Evolutionary conservation across 1,140 invertebrate species (phyloP).

Genomic region (Hypothenemus hampei): DNA sequence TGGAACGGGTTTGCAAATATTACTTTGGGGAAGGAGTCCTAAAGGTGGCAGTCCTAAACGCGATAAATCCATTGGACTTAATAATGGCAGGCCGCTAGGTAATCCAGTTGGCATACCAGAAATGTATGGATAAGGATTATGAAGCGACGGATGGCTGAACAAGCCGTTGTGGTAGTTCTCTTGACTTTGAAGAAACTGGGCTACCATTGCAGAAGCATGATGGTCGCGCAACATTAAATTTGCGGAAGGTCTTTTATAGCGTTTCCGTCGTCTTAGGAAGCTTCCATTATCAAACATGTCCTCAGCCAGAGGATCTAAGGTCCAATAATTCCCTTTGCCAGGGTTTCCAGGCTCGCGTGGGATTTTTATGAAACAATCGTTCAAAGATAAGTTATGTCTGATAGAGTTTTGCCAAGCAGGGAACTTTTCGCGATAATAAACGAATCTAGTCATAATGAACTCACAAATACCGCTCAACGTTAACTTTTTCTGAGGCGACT

Average conservation of each 20-base stretch:
- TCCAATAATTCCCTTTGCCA: slow-evolving; percentile 99
- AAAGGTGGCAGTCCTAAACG: slow-evolving; percentile 39
- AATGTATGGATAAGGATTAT: slow-evolving; percentile 43
- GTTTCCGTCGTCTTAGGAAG: slow-evolving; percentile 88
- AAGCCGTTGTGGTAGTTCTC: slow-evolving; percentile 45
- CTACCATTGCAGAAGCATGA: slow-evolving; percentile 42
- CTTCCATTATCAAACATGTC: slow-evolving; percentile 99
- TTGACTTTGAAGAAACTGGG: slow-evolving; percentile 38
- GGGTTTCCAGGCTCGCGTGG: slow-evolving; percentile 97
- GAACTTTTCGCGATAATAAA: slow-evolving; percentile 93
- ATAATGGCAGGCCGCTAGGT: slow-evolving; percentile 34
- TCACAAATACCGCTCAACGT: slow-evolving; percentile 98
- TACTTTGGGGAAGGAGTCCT: slow-evolving; percentile 41
- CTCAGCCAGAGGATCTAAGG: slow-evolving; percentile 91
- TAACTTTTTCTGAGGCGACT: slow-evolving; percentile 94
- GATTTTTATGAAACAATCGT: slow-evolving; percentile 99
- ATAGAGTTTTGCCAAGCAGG: slow-evolving; percentile 97
- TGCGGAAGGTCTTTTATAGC: slow-evolving; percentile 83
- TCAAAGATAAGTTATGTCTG: slow-evolving; percentile 93
- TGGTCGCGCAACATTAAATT: slow-evolving; percentile 52
- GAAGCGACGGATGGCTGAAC: slow-evolving; percentile 45
- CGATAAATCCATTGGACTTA: slow-evolving; percentile 44
- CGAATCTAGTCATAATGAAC: slow-evolving; percentile 97
- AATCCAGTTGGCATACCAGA: slow-evolving; percentile 35
- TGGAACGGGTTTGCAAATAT: slow-evolving; percentile 51